A percentile compares a stretch with the other conserved stretches of the same genome.
Evolutionary conservation across 2,797 vertebrate species (phyloP).

Genomic region (Enteromius fasciolatus): DNA sequence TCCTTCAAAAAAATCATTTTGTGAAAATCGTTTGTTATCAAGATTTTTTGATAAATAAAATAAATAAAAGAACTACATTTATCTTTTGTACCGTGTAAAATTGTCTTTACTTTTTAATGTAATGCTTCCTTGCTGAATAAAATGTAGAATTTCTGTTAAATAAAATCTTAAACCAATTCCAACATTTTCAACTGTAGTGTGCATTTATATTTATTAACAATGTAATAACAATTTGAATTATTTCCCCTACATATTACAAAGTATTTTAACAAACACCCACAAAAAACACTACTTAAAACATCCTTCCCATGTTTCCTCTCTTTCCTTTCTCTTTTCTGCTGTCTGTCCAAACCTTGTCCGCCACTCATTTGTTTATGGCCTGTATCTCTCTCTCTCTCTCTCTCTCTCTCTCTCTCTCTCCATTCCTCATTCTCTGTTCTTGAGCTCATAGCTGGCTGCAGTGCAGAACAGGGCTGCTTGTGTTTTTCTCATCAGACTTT

Average conservation of each 20-base stretch:
- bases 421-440: conserved; percentile 26
- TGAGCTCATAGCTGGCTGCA: conserved; percentile 48
- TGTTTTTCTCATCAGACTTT: conserved; percentile 63
- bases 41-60: neutral
- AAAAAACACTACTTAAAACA: conserved; percentile 1
- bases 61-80: neutral
- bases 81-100: neutral
- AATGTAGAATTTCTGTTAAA: neutral
- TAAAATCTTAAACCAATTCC: neutral
- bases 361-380: conserved; percentile 14
- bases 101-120: neutral
- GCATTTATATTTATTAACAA: neutral
- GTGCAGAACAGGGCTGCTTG: conserved; percentile 44
- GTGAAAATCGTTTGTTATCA: neutral
- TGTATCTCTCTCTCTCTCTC: conserved; percentile 18
- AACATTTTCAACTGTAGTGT: neutral
- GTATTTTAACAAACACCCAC: neutral
- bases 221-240: neutral
- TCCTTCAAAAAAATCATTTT: neutral
- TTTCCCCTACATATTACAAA: neutral
- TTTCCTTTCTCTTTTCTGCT: conserved; percentile 16
- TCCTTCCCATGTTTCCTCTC: conserved; percentile 8
- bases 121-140: neutral
- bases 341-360: neutral
- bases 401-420: neutral